Base-by-base conservation (phyloP, 2,888 invertebrate genomes). In the Cerastis rubricosa region DNA sequence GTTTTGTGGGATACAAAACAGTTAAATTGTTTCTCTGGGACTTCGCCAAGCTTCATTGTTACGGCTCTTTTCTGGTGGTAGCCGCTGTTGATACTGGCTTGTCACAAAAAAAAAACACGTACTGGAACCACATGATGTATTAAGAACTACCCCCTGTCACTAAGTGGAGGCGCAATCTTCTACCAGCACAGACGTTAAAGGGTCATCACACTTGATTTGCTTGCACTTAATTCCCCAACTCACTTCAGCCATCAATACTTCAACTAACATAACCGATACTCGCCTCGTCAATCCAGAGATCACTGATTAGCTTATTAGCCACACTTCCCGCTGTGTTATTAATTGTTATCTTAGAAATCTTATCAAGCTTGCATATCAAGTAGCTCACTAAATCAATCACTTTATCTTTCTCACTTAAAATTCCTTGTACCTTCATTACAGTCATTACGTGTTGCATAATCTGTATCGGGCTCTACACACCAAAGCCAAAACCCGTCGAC, bases 351-450 rank as follows among this genome's bases (percentile, higher is more conserved):
- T 72, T 68, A n/a, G 49, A 76, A 74, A 77, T 77, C 76, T 85
- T 87, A 85, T 85, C 86, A 81, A 72, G 67, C 66, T 78, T 82
- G 81, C 85, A 85, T 87, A 87, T 75, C 69, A 84, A 85, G 71
- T 78, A 81, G 87, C 65, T 74, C 57, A 84, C 64, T 80, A 86
- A 83, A 85, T 83, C 77, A 73, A 83, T 85, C 81, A 71, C 63
- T 76, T 85, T 83, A 85, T 84, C 86, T 81, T 69, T 54, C 54
- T 66, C 72, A 76, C 59, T 87, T 87, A 82, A 85, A 86, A 87
- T 87, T 87, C 83, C 73, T 75, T 63, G 71, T 74, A n/a, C 59
- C 69, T 75, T 81, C 75, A 80, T 85, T 83, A 85, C 71, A 49
- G 57, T 77, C 49, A 81, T 78, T 83, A 78, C 70, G 76, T 70